Evolutionary conservation across 2,797 vertebrate species (phyloP), one percentile per base, ranked within the genome.

Genomic region (Lepilemur septentrionalis): DNA sequence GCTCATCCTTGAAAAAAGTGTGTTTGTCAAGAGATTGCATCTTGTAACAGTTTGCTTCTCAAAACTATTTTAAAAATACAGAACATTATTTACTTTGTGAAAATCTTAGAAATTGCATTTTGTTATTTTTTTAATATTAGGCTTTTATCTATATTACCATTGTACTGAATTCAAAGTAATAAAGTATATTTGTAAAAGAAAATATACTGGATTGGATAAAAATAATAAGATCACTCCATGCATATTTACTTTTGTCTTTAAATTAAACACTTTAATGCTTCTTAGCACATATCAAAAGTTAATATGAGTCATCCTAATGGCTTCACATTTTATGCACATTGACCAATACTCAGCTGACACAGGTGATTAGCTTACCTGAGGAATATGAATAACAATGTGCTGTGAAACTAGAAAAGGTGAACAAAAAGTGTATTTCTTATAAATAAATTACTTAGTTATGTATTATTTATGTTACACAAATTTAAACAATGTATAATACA

Each of bases 381-480:
- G 41, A 97, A 70, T 92, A 97, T 86, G 93, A 98, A 97, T 97
- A 98, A 95, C 92, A 98, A 95, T 94, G 38, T 97, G n/a, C n/a
- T 61, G 70, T 96, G 96, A 97, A 97, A 98, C 57, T 76, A 97
- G 93, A 97, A 97, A 98, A 98, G 73, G 92, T 96, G 79, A 97
- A 96, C 35, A 92, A 93, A 98, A 98, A 97, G 89, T 98, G 96
- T 97, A 97, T 98, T 98, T 97, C 94, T 96, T 96, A 98, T 98
- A 98, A 98, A 98, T 98, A 98, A 98, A 97, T 98, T 96, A 98
- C 96, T 97, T 93, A 46, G 76, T 35, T 94, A 98, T 98, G 94
- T 97, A 98, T 98, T 98, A 98, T 98, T 98, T 98, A 98, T 98
- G 88, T 97, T 97, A 98, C 96, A 98, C 92, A 98, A 98, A 98